Evolutionary conservation across 2,888 invertebrate genomes (phyloP).

Genomic region (Aphodius sticticus): DNA sequence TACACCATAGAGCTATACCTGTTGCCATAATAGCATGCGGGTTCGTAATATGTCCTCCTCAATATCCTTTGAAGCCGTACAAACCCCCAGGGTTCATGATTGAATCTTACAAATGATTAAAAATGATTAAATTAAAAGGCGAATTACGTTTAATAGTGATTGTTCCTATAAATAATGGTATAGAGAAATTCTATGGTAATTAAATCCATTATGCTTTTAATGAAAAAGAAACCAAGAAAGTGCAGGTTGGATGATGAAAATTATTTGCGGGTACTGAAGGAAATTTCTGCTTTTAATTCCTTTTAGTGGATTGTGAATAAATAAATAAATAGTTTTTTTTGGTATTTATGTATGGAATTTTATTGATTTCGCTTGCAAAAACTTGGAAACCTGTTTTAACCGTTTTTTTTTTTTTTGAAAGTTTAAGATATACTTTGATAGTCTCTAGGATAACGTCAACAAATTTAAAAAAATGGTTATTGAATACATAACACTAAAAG

Average conservation of each 20-base stretch:
- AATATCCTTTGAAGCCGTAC: not conserved
- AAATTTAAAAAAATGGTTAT: no score
- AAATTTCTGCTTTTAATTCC: not conserved
- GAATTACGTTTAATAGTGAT: no score
- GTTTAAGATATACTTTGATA: no score
- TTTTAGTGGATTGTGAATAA: no score
- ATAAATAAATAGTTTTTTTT: no score
- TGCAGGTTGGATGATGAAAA: not conserved
- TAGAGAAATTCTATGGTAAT: not conserved
- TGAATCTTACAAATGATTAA: not conserved
- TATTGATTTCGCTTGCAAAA: no score
- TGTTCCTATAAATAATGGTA: not conserved
- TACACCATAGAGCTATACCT: not conserved
- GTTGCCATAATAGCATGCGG: not conserved
- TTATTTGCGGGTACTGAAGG: not conserved
- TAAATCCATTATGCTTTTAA: not conserved
- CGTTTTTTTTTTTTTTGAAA: no score
- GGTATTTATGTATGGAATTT: no score
- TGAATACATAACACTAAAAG: no score
- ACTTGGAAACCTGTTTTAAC: no score
- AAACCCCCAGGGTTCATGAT: not conserved
- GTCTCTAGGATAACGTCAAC: no score
- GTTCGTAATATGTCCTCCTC: no score
- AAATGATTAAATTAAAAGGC: not conserved
- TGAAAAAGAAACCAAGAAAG: not conserved